phyloP scores from a whole-genome alignment of 2,888 invertebrate genomes.

The Ashinkailepas kermadecensis region DNA sequence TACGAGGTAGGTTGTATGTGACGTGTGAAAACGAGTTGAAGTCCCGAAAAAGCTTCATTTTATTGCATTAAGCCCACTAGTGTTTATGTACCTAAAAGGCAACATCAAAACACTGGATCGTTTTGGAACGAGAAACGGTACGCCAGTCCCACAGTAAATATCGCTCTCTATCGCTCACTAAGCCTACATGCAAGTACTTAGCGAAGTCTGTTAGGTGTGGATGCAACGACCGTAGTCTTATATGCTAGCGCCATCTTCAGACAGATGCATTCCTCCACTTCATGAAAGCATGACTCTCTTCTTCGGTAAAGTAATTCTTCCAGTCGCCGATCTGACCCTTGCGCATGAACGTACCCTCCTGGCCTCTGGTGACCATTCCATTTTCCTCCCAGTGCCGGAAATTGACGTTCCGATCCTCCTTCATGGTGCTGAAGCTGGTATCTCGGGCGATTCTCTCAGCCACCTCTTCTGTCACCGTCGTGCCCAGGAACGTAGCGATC shows the following conservation, averaged over 20 bases:
- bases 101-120: too few relatives aligned
- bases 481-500: slow-evolving; percentile 34
- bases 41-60: too few relatives aligned
- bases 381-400: neutral
- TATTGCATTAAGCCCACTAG: too few relatives aligned
- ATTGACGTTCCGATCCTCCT: neutral
- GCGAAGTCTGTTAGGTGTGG: too few relatives aligned
- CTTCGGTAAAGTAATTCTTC: neutral
- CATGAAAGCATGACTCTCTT: neutral
- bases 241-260: neutral
- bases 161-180: too few relatives aligned
- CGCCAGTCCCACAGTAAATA: too few relatives aligned
- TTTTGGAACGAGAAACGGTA: too few relatives aligned
- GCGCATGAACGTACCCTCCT: neutral
- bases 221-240: too few relatives aligned
- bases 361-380: neutral
- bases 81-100: too few relatives aligned
- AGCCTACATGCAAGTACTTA: too few relatives aligned
- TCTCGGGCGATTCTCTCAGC: neutral
- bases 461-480: neutral
- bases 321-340: neutral
- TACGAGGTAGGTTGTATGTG: too few relatives aligned
- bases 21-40: too few relatives aligned
- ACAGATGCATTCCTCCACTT: neutral
- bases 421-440: slow-evolving; percentile 12